These are phyloP conservation scores for Enteromius unitaeniatus DNA, from an alignment of 2,797 vertebrate genomes.

Conservation along the genomic window DNA sequence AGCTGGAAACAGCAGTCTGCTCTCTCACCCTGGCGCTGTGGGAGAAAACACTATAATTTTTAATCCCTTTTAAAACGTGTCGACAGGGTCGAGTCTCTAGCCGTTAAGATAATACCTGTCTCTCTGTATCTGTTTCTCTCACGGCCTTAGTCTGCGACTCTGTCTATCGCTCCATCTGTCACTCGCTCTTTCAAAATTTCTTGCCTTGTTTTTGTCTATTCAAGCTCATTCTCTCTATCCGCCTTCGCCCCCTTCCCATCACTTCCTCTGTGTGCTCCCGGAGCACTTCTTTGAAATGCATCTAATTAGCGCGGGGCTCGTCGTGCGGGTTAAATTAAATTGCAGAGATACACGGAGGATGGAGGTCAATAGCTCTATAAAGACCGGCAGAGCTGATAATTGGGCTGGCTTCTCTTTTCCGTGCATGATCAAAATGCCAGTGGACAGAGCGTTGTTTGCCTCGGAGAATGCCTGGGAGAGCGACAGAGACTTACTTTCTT, in stretches of 20 bases:
- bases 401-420: constrained; percentile 60
- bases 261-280: constrained; percentile 14
- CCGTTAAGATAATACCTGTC: constrained; percentile 59
- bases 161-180: constrained; percentile 18
- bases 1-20: constrained; percentile 17
- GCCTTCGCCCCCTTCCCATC: constrained; percentile 22
- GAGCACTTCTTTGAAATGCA: constrained; percentile 76
- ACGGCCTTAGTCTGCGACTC: constrained; percentile 6
- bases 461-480: constrained; percentile 13
- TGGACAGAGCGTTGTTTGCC: constrained; percentile 35
- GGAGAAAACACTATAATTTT: constrained; percentile 53
- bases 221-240: constrained; percentile 11
- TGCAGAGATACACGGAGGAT: constrained; percentile 75
- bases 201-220: constrained; percentile 11
- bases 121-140: constrained; percentile 29
- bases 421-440: constrained; percentile 76
- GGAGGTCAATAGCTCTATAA: constrained; percentile 76
- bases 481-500: constrained; percentile 7
- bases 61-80: constrained; percentile 59
- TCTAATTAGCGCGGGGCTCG: constrained; percentile 77
- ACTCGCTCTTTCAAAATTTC: neutral
- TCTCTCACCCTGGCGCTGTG: constrained; percentile 19
- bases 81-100: constrained; percentile 60
- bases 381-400: constrained; percentile 78
- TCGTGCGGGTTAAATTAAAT: constrained; percentile 79